phyloP scores from a whole-genome alignment of 2,797 vertebrate species.

The Sebastes cheni region DNA sequence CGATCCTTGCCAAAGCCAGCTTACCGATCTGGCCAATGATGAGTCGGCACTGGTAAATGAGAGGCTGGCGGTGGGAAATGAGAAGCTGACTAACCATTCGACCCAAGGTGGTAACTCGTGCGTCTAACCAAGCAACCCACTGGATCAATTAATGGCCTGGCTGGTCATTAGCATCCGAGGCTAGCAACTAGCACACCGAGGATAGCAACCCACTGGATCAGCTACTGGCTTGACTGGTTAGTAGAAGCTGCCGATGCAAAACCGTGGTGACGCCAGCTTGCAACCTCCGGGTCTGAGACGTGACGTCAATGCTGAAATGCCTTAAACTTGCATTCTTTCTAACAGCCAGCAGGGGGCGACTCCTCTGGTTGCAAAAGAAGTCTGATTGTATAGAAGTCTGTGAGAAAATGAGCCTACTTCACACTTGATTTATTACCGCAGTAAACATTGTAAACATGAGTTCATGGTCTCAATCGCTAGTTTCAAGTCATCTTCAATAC shows the following conservation, averaged over 20 bases:
- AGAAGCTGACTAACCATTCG: not conserved
- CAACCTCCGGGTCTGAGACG: fast-evolving
- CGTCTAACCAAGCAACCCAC: not conserved
- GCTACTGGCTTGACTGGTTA: not conserved
- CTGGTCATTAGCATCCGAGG: not conserved
- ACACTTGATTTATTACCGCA: too few relatives aligned
- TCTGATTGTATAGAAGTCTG: too few relatives aligned
- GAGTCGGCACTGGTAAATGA: not conserved
- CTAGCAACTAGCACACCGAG: not conserved
- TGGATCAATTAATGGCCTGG: too few relatives aligned
- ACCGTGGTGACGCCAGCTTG: not conserved
- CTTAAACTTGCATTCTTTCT: too few relatives aligned
- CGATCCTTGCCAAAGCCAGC: not conserved
- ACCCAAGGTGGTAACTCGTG: not conserved
- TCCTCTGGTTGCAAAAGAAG: too few relatives aligned
- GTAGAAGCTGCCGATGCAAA: not conserved
- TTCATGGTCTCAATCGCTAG: too few relatives aligned
- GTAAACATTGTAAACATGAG: too few relatives aligned
- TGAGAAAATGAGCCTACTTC: fast-evolving
- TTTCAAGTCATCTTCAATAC: too few relatives aligned
- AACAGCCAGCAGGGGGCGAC: too few relatives aligned
- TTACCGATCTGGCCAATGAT: not conserved
- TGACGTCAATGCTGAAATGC: too few relatives aligned
- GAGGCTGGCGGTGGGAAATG: not conserved
- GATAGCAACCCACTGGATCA: not conserved